Percentiles rank a stretch among this genome's conserved stretches.
Evolutionary conservation across 2,797 vertebrate genomes (phyloP).

Genomic region (Phrynocephalus forsythii): DNA sequence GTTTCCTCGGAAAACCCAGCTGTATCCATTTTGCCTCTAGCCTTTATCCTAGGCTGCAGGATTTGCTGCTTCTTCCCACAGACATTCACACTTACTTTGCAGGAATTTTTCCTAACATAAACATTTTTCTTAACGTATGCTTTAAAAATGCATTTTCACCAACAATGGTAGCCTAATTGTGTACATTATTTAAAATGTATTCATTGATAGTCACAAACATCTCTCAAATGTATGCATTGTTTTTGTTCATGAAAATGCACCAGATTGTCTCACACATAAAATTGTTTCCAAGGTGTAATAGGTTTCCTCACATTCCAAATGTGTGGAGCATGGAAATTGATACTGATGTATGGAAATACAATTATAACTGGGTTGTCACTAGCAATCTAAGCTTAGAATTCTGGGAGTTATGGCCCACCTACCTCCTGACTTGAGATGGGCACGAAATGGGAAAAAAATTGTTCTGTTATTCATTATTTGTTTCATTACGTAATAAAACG

Average conservation of each 20-base stretch:
- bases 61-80: neutral
- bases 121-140: neutral
- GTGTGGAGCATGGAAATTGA: too few relatives aligned
- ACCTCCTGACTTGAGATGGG: too few relatives aligned
- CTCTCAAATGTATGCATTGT: neutral
- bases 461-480: too few relatives aligned
- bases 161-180: neutral
- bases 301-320: too few relatives aligned
- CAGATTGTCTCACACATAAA: neutral
- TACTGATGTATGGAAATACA: too few relatives aligned
- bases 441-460: too few relatives aligned
- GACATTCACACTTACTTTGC: neutral
- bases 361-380: too few relatives aligned
- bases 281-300: neutral
- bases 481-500: too few relatives aligned
- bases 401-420: too few relatives aligned
- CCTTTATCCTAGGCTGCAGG: neutral
- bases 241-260: neutral
- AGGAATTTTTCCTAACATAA: neutral
- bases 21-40: neutral
- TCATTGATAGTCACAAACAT: neutral
- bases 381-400: too few relatives aligned
- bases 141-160: neutral
- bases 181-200: neutral
- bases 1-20: neutral